phyloP scores from a whole-genome alignment of 2,797 vertebrate species.

The Sebastes nivosus region DNA sequence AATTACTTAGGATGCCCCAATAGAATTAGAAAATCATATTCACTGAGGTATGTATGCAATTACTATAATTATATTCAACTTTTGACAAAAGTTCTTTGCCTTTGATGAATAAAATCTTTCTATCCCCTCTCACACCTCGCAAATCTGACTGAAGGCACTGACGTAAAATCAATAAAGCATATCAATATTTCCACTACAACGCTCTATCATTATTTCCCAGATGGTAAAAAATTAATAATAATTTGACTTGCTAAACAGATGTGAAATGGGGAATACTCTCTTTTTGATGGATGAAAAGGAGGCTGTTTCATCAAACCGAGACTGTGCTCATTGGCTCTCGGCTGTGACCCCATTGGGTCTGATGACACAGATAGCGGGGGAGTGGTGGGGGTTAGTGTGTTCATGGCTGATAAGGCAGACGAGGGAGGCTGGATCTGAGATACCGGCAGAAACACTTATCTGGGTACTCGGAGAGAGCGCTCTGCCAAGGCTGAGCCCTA shows the following conservation, averaged over 20 bases:
- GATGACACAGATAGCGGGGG: constrained; percentile 77
- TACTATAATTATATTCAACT: not conserved
- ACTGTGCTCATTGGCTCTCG: constrained; percentile 56
- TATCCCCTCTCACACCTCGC: not conserved
- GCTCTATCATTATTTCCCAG: constrained; percentile 17
- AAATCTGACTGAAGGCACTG: constrained; percentile 1
- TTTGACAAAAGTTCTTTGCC: not conserved
- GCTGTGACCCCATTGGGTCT: constrained; percentile 76
- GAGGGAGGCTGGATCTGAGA: constrained; percentile 62
- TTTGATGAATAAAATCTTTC: not conserved
- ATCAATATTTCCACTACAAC: constrained; percentile 27
- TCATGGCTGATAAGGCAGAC: constrained; percentile 75
- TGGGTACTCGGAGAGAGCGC: constrained; percentile 44
- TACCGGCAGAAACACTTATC: constrained; percentile 63
- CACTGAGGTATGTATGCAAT: not conserved
- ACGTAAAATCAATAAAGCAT: constrained; percentile 31
- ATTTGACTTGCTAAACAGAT: constrained; percentile 52
- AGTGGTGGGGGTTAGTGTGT: constrained; percentile 74
- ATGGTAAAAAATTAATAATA: constrained; percentile 28
- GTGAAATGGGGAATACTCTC: constrained; percentile 39
- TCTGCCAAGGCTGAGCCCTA: constrained; percentile 61
- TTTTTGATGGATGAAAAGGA: constrained; percentile 64
- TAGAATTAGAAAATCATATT: not conserved
- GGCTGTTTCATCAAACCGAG: constrained; percentile 63
- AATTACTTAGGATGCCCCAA: not conserved